A percentile compares a stretch with the other conserved stretches of the same genome.
These are phyloP conservation scores for Anthopleura sola DNA, from an alignment of 64 coral and sea anemone genomes.

Conservation along the genomic window DNA sequence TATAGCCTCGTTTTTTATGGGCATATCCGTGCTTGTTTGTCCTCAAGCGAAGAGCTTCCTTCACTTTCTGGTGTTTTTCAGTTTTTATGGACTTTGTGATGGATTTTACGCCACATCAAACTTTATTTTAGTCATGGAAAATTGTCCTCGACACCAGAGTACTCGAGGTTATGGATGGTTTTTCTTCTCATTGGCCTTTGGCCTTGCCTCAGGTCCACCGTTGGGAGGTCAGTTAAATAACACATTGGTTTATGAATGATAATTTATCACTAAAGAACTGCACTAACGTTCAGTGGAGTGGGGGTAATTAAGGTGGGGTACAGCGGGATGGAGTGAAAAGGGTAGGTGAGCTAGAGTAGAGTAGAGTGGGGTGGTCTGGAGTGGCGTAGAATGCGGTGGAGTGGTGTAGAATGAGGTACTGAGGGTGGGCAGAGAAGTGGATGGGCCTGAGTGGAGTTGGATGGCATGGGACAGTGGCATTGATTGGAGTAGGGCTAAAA, in stretches of 20 bases:
- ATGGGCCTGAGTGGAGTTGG: not conserved
- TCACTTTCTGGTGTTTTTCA: not conserved
- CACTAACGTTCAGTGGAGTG: no score
- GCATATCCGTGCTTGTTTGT: not conserved
- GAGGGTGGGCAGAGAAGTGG: no score
- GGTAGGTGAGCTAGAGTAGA: no score
- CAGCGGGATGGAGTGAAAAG: not conserved
- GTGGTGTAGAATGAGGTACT: no score
- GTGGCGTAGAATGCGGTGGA: not conserved
- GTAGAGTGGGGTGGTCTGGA: not conserved
- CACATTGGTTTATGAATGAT: not conserved
- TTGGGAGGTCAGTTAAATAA: not conserved
- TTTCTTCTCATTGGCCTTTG: not conserved
- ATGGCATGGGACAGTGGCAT: not conserved
- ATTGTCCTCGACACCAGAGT: not conserved
- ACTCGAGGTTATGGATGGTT: constrained; percentile 9
- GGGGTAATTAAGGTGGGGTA: not conserved
- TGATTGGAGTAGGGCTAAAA: not conserved
- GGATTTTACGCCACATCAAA: not conserved
- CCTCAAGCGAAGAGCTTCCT: not conserved
- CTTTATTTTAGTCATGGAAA: not conserved
- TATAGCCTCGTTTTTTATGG: not conserved
- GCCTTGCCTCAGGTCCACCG: not conserved
- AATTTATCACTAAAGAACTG: not conserved
- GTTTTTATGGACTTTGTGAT: not conserved